phyloP scores from a whole-genome alignment of 2,888 invertebrate species.

The Tachina grossa region DNA sequence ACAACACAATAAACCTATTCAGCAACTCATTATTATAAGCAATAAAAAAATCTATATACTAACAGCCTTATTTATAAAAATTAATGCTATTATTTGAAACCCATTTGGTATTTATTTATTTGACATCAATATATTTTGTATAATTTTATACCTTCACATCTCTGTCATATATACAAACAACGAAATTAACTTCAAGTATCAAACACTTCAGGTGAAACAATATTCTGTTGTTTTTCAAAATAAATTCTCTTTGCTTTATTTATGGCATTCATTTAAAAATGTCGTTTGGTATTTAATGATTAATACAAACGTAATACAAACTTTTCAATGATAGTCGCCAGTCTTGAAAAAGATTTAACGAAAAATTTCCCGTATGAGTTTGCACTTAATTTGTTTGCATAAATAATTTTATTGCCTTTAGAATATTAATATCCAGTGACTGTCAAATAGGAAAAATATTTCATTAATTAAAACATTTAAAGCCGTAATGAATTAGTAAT shows the following conservation, averaged over 20 bases:
- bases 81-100: too few species aligned
- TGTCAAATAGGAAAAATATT: slow-evolving; percentile 2
- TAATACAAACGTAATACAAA: slow-evolving; percentile 33
- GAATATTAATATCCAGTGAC: slow-evolving; percentile 46
- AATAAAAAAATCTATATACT: too few species aligned
- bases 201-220: slow-evolving; percentile 8
- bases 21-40: too few species aligned
- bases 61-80: too few species aligned
- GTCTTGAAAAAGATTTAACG: slow-evolving; percentile 19
- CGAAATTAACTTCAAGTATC: not conserved
- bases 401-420: slow-evolving; percentile 2
- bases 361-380: slow-evolving; percentile 41
- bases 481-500: slow-evolving; percentile 35
- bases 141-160: not conserved
- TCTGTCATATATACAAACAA: not conserved
- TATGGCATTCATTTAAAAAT: slow-evolving; percentile 30
- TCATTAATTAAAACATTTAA: slow-evolving; percentile 38
- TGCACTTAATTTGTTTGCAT: slow-evolving; percentile 28
- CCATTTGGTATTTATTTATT: too few species aligned
- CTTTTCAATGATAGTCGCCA: slow-evolving; percentile 17
- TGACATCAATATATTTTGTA: too few species aligned
- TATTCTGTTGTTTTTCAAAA: slow-evolving; percentile 4
- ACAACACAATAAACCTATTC: too few species aligned
- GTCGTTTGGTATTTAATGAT: slow-evolving; percentile 29
- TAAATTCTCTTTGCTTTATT: slow-evolving; percentile 9